Evolutionary conservation across 1,140 invertebrate species (phyloP), one percentile per base, ranked within the genome.

Genomic region (Amyelois transitella): DNA sequence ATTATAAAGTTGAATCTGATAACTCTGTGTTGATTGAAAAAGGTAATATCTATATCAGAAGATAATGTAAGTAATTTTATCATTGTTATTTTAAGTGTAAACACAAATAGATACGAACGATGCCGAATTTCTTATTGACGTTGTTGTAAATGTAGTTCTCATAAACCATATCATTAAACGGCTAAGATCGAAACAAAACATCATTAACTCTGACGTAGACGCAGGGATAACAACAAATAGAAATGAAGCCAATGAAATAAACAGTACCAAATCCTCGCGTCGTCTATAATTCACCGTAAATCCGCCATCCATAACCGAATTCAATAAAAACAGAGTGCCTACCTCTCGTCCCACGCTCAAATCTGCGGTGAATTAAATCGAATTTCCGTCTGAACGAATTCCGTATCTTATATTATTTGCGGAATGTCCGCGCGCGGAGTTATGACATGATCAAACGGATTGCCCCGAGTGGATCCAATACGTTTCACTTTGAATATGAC

Each of bases 281-380:
- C 32, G 12, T 38, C 7, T 38, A 38, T 38, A 38, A 2, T 38
- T 38, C 32, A 14, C 32, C 32, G 32, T 38, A 38, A 38, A 38
- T 38, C 32, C n/a, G n/a, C 32, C 12, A 38, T 38, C 32, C 17
- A 38, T 38, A 38, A 38, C 32, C 32, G 32, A 38, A 38, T 38
- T 38, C 32, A 38, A 38, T 38, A 38, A 38, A 38, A 38, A 38
- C 32, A 38, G 17, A 38, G 32, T 38, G 32, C 32, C 32, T 38
- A 38, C 32, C 32, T 38, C 32, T 38, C 32, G 4, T 14, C 32
- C 32, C 32, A 14, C 32, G n/a, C 32, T 38, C 32, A 60, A 62
- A 62, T 70, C 62, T 55, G 51, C 57, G 60, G 53, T 49, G 64
- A 74, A 81, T 77, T 76, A 78, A 81, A 84, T 80, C 67, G 74